Evolutionary conservation across 1,140 invertebrate species (phyloP).

Genomic region (Neelides sp.): DNA sequence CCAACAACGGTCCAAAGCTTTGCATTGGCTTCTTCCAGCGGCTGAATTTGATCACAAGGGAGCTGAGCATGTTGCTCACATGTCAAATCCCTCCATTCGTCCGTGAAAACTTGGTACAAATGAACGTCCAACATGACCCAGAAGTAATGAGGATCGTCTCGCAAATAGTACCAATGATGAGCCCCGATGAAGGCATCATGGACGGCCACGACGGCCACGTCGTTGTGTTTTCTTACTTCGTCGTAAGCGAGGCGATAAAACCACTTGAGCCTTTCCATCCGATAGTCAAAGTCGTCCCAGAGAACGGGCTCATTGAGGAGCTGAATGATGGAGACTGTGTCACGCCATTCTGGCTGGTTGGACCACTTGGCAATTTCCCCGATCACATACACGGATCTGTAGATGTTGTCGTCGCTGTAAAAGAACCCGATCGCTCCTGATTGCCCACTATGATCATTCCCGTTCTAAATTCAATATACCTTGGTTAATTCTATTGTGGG

Average conservation of each 20-base stretch:
- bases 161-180: conserved; percentile 27
- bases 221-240: conserved; percentile 10
- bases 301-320: conserved; percentile 26
- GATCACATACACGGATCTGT: conserved; percentile 10
- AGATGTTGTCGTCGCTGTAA: conserved; percentile 22
- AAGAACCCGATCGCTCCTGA: conserved; percentile 16
- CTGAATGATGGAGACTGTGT: conserved; percentile 26
- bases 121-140: conserved; percentile 28
- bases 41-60: conserved; percentile 11
- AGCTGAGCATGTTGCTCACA: conserved; percentile 16
- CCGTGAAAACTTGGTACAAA: conserved; percentile 23
- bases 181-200: conserved; percentile 26
- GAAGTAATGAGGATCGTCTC: conserved; percentile 24
- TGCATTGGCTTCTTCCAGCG: conserved; percentile 10
- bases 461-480: conserved; percentile 14
- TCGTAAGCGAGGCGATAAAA: conserved; percentile 20
- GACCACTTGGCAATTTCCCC: conserved; percentile 15
- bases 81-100: conserved; percentile 11
- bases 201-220: conserved; percentile 21
- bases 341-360: conserved; percentile 17
- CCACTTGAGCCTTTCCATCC: conserved; percentile 13
- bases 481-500: neutral
- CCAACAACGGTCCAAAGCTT: conserved; percentile 29
- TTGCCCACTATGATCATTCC: conserved; percentile 25
- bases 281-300: conserved; percentile 26